These are phyloP conservation scores for Antitype chi DNA, from an alignment of 2,888 invertebrate species.

Conservation along the genomic window DNA sequence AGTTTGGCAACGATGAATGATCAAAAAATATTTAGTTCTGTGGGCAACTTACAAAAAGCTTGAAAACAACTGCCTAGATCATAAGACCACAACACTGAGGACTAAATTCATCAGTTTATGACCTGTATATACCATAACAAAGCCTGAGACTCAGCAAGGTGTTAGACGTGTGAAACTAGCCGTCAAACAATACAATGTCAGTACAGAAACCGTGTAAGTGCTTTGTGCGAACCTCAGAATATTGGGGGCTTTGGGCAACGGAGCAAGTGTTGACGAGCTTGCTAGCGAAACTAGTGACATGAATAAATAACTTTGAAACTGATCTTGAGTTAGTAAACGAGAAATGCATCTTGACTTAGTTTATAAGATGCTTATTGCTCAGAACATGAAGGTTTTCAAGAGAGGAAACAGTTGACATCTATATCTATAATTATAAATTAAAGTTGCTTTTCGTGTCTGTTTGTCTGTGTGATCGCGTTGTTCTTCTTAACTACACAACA, in stretches of 20 bases:
- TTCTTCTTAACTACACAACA: no score
- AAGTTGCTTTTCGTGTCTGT: no score
- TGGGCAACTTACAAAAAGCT: background rate
- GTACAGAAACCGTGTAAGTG: conserved; percentile 41
- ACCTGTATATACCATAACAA: conserved; percentile 1
- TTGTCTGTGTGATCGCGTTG: no score
- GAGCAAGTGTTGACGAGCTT: conserved; percentile 23
- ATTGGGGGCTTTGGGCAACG: conserved; percentile 22
- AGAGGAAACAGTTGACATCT: background rate
- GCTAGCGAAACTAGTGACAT: conserved; percentile 1
- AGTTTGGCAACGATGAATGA: background rate
- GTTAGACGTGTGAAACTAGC: conserved; percentile 17
- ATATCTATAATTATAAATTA: no score
- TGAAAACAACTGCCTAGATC: background rate
- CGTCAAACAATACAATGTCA: conserved; percentile 28
- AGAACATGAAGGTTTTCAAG: background rate
- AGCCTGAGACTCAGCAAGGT: conserved; percentile 8
- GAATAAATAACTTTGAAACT: conserved; percentile 20
- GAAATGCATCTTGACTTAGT: background rate
- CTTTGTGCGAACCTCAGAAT: conserved; percentile 32
- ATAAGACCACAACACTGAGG: background rate
- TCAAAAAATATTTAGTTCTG: background rate
- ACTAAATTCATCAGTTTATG: conserved; percentile 10
- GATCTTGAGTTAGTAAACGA: background rate
- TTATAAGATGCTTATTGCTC: background rate